These are phyloP conservation scores for silkworm (Bombyx mori) DNA, from an alignment of 1,140 invertebrate genomes.

Conservation along the genomic window DNA sequence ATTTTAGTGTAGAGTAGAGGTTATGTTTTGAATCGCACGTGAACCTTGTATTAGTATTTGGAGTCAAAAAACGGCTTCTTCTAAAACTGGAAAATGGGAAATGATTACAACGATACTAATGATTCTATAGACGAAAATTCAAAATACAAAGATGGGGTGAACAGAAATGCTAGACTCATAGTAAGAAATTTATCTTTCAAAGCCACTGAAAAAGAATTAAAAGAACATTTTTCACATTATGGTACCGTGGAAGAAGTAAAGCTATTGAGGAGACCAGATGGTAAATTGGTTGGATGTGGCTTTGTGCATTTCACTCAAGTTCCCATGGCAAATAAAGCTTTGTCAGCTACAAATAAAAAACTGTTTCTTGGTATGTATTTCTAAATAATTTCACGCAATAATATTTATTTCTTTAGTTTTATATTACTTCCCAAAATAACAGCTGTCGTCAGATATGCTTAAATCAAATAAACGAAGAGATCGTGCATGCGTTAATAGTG, in stretches of 20 bases:
- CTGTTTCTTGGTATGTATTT: constrained; percentile 38
- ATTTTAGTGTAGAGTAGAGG: no score
- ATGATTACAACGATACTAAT: constrained; percentile 23
- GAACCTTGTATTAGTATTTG: no score
- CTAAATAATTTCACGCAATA: not conserved
- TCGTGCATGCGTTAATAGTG: no score
- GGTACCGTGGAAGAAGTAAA: constrained; percentile 77
- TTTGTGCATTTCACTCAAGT: constrained; percentile 79
- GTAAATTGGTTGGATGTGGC: constrained; percentile 77
- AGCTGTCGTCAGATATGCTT: no score
- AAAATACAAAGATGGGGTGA: constrained; percentile 27
- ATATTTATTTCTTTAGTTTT: not conserved
- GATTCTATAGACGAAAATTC: constrained; percentile 19
- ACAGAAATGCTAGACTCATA: constrained; percentile 39
- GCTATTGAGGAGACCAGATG: constrained; percentile 76
- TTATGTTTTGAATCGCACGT: no score
- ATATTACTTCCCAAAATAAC: no score
- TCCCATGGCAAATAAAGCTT: constrained; percentile 74
- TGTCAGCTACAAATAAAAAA: constrained; percentile 64
- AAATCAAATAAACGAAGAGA: no score
- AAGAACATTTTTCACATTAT: constrained; percentile 74
- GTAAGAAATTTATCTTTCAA: constrained; percentile 66
- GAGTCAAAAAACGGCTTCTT: no score
- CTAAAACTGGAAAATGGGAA: no score
- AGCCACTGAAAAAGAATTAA: constrained; percentile 74